Base-by-base conservation (phyloP, 2,113 vertebrate species). In the Corythornis vintsioides region DNA sequence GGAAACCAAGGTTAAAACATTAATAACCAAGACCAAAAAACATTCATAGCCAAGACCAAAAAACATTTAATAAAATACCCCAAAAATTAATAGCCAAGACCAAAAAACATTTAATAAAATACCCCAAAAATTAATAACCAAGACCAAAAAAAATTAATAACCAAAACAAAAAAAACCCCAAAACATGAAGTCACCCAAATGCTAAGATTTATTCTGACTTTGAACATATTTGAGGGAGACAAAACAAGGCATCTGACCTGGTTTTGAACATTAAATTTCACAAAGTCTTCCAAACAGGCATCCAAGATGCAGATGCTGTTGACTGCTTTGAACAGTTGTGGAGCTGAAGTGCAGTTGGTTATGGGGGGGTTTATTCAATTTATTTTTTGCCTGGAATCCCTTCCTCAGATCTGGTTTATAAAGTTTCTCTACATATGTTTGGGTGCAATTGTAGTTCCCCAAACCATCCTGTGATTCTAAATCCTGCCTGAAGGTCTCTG, bases 201-300 rank as follows among this genome's bases (percentile, higher is more conserved):
- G 25, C 45, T 63, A 40, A 57, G 83, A 90, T 69, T 82, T 67
- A 45, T 66, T 80, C 65, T 81, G 26, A 28, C 66, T 94, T 85
- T 56, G 28, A 88, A 92, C 69, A 64, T 19, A 40, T 88, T 87
- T 85, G 48, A 93, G 70, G 61, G 86, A 84, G 81, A 81, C n/a
- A 64, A 28, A 83, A 93, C 12, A 53, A 92, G 42, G 17, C 42
- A 85, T 87, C 67, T 93, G 65, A 92, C 81, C 66, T 84, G 69
- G 48, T 77, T 93, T 92, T 93, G 76, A 86, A 92, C 69, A 61
- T 81, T 86, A 11, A 22, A 61, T 93, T 90, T 45, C 42, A 93
- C 29, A 33, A 83, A 86, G 16, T 78, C 74, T 82, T 92, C 91
- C 50, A 81, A 28, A 11, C 48, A 94, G 47, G 65, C 53, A 2